Evolutionary conservation across 2,113 vertebrate species (phyloP).

Genomic region (Condylura cristata): DNA sequence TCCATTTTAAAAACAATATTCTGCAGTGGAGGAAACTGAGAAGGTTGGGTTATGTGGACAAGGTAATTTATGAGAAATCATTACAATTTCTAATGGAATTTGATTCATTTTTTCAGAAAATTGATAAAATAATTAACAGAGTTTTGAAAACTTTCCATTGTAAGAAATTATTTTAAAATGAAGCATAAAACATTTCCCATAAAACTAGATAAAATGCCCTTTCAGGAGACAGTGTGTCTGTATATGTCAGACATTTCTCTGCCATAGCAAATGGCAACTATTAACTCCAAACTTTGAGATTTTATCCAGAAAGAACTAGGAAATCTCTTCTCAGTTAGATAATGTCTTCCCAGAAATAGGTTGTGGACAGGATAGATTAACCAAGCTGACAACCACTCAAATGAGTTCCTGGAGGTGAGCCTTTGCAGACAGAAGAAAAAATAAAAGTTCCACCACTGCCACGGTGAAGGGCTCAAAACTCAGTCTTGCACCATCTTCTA

Average conservation of each 20-base stretch:
- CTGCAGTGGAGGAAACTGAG: neutral
- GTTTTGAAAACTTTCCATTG: slow-evolving; percentile 61
- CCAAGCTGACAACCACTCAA: slow-evolving; percentile 41
- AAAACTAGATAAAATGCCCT: neutral
- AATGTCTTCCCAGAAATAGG: slow-evolving; percentile 48
- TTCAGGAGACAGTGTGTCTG: neutral
- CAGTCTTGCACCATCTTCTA: neutral
- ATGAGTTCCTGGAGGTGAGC: slow-evolving; percentile 24
- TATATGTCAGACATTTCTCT: neutral
- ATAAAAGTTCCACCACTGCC: neutral
- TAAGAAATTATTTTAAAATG: slow-evolving; percentile 45
- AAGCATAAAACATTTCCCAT: slow-evolving; percentile 46
- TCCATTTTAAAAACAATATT: slow-evolving; percentile 59
- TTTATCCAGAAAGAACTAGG: slow-evolving; percentile 56
- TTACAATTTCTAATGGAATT: slow-evolving; percentile 58
- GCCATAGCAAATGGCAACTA: slow-evolving; percentile 48
- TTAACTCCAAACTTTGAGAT: slow-evolving; percentile 52
- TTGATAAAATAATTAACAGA: slow-evolving; percentile 71
- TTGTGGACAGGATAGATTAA: slow-evolving; percentile 43
- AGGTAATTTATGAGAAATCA: slow-evolving; percentile 63
- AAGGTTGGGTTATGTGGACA: slow-evolving; percentile 8
- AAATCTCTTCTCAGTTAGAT: slow-evolving; percentile 61
- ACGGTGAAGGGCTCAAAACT: neutral
- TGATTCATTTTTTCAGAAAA: slow-evolving; percentile 27
- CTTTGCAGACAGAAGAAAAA: slow-evolving; percentile 12